Evolutionary conservation across 2,113 vertebrate species (phyloP).

Genomic region (Colinus virginianus): DNA sequence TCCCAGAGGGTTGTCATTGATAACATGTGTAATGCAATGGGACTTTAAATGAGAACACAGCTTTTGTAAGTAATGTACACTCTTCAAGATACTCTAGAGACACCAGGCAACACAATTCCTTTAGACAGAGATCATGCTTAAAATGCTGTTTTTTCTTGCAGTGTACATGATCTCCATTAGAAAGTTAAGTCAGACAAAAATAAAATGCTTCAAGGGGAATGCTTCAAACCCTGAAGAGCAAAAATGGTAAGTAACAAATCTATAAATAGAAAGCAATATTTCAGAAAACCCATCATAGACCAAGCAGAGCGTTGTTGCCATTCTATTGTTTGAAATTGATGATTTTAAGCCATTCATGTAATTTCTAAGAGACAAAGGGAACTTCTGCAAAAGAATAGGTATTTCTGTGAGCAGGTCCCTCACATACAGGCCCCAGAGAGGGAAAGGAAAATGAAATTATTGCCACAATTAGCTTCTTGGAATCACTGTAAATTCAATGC

Average conservation of each 20-base stretch:
- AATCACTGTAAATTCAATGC: neutral
- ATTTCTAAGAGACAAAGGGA: neutral
- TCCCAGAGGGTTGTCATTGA: constrained; percentile 63
- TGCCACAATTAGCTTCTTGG: neutral
- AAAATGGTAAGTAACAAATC: neutral
- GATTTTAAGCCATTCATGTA: neutral
- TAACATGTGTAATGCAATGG: constrained; percentile 38
- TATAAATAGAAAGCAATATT: neutral
- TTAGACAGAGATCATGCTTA: neutral
- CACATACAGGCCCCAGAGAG: neutral
- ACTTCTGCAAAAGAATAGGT: neutral
- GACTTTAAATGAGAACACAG: constrained; percentile 71
- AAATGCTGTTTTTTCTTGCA: neutral
- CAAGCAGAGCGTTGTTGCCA: neutral
- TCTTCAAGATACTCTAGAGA: constrained; percentile 50
- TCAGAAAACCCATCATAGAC: neutral
- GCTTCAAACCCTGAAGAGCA: neutral
- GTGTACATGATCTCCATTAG: neutral
- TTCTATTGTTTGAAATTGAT: neutral
- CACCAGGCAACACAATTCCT: neutral
- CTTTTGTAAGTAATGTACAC: constrained; percentile 66
- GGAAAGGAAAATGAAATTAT: neutral
- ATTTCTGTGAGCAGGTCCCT: neutral
- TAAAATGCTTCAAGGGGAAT: neutral
- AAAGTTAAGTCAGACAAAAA: neutral